Conservation (phyloP, 2,888 invertebrate genomes). For the Limnephilus marmoratus region DNA sequence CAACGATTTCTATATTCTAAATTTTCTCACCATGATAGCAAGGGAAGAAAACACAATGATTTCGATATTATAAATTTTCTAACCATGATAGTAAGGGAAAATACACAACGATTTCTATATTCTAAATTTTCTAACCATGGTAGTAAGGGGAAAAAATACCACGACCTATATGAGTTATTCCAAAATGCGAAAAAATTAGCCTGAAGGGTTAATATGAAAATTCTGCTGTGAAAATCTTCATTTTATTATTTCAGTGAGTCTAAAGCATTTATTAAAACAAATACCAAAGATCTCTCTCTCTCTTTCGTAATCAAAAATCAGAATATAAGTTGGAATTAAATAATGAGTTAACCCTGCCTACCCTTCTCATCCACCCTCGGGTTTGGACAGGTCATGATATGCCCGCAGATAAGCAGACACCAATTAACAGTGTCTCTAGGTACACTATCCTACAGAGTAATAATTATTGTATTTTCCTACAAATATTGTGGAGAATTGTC, state of each 20-base stretch:
- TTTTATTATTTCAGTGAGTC: background rate
- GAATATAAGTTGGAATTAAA: background rate
- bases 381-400: background rate
- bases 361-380: background rate
- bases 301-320: background rate
- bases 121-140: no score
- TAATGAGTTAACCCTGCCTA: background rate
- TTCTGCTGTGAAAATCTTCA: background rate
- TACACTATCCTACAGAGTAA: background rate
- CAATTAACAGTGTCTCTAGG: background rate
- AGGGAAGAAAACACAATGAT: no score
- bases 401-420: background rate
- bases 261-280: background rate
- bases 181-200: no score
- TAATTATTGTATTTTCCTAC: background rate
- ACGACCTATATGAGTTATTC: no score
- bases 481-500: background rate
- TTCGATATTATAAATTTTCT: no score
- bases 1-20: no score
- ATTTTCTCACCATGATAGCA: no score
- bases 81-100: no score
- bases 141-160: no score
- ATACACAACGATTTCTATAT: no score
- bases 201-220: background rate
- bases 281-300: background rate